These are phyloP conservation scores for Penaeus indicus DNA, from an alignment of 1,140 invertebrate species.

Conservation along the genomic window DNA sequence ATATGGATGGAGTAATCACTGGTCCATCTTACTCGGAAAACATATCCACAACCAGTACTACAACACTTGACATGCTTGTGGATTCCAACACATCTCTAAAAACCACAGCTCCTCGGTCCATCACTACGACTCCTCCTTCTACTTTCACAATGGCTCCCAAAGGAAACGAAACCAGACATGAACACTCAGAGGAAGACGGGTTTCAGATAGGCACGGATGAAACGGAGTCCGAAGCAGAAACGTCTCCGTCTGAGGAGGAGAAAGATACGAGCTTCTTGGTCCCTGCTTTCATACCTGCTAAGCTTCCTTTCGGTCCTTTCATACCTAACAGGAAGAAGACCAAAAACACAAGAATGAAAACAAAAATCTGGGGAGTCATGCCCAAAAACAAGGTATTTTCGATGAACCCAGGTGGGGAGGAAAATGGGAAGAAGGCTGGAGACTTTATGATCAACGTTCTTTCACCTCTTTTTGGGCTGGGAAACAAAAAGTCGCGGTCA, in stretches of 20 bases:
- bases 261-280: neutral
- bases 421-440: neutral
- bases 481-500: slow-evolving; percentile 10
- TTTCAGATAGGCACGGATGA: no score
- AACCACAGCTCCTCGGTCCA: no score
- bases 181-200: no score
- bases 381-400: slow-evolving; percentile 19
- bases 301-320: slow-evolving; percentile 56
- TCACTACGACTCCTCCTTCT: no score
- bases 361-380: neutral
- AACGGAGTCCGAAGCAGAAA: no score
- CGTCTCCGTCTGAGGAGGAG: neutral
- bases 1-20: no score
- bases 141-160: no score
- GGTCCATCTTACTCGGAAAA: no score
- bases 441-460: slow-evolving; percentile 44
- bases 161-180: no score
- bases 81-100: no score
- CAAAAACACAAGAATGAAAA: neutral
- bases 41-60: no score
- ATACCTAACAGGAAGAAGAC: neutral
- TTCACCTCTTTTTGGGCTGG: slow-evolving; percentile 32
- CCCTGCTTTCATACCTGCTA: slow-evolving; percentile 48
- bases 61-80: no score
- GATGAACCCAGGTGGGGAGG: neutral